Conservation (phyloP, 2,888 invertebrate species). For the Malthinus seriepunctatus region DNA sequence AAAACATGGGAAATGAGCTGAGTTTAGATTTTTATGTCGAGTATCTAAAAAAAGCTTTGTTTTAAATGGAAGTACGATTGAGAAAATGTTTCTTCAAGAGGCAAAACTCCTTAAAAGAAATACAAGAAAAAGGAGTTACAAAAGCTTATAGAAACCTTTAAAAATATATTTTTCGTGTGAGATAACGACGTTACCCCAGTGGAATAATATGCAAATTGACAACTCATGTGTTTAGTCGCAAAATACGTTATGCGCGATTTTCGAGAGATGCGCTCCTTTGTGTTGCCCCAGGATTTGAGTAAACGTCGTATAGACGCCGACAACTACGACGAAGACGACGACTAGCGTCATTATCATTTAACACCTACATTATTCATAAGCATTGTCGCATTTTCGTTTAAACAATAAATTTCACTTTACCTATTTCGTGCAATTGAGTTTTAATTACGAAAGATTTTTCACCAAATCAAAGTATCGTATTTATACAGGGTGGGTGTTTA, state of each 20-base stretch:
- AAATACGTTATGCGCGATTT: constrained; percentile 10
- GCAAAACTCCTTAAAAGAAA: background rate
- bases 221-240: constrained; percentile 17
- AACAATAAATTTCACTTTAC: background rate
- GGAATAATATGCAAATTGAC: constrained; percentile 17
- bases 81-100: background rate
- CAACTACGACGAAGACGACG: background rate
- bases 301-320: too few species aligned
- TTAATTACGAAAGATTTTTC: constrained; percentile 12
- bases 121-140: constrained; percentile 2
- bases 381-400: constrained; percentile 12
- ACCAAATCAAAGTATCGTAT: too few species aligned
- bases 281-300: constrained; percentile 3
- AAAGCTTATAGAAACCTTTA: background rate
- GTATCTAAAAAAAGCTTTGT: background rate
- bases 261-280: constrained; percentile 9
- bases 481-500: too few species aligned
- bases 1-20: background rate
- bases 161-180: constrained; percentile 14
- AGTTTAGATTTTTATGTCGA: background rate
- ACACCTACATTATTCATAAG: constrained; percentile 19
- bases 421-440: constrained; percentile 8
- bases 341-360: constrained; percentile 11
- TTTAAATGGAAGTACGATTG: background rate
- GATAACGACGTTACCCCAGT: constrained; percentile 7